These are phyloP conservation scores for Cotesia typhae DNA, from an alignment of 1,140 invertebrate genomes.

Conservation along the genomic window DNA sequence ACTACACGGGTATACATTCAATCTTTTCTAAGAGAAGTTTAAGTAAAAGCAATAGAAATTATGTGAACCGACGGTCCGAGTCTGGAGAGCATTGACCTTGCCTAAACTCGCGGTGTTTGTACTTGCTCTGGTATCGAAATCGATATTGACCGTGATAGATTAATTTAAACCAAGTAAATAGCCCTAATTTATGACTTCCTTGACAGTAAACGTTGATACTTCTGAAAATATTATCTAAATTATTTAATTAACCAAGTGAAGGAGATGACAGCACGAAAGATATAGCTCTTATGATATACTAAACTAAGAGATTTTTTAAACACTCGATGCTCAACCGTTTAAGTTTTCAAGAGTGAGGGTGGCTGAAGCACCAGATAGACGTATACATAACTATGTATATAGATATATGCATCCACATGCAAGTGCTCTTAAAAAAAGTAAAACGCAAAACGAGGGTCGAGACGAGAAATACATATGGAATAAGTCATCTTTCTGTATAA, in stretches of 20 bases:
- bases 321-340: slow-evolving; percentile 22
- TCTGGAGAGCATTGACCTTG: slow-evolving; percentile 23
- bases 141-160: background rate
- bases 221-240: too few species aligned
- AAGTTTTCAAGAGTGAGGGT: slow-evolving; percentile 19
- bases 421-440: slow-evolving; percentile 1
- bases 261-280: background rate
- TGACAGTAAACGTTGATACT: too few species aligned
- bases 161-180: background rate
- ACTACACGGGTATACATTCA: slow-evolving; percentile 16
- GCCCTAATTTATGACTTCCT: too few species aligned
- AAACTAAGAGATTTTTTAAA: slow-evolving; percentile 19
- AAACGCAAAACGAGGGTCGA: too few species aligned
- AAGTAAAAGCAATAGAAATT: too few species aligned
- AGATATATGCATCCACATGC: background rate
- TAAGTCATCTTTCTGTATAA: too few species aligned
- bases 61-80: slow-evolving; percentile 4
- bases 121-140: background rate
- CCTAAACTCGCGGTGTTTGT: background rate
- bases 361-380: background rate
- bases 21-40: slow-evolving; percentile 17
- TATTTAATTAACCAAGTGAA: too few species aligned
- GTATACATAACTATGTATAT: background rate
- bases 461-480: too few species aligned
- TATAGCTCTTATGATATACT: background rate